Evolutionary conservation across 2,113 vertebrate species (phyloP), one percentile per base, ranked within the genome.

Genomic region (Xerus inauris): DNA sequence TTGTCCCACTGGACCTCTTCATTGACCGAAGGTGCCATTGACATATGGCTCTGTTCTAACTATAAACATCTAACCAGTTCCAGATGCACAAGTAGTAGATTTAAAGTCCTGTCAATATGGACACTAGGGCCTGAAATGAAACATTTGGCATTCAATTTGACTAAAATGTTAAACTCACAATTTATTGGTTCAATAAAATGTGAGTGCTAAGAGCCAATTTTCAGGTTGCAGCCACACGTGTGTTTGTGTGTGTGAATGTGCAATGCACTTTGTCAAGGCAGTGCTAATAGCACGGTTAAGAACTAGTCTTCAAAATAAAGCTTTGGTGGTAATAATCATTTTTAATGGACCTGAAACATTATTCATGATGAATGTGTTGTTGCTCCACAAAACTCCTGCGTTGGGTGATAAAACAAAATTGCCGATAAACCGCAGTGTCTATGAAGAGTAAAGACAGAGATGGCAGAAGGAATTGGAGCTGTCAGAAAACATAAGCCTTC

Each of bases 401-500:
- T 0, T 96, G 93, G 92, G 96, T 96, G 98, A 97, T 98, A 98
- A 98, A 98, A 96, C 42, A 92, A 97, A 98, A 97, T 93, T 94
- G 96, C 97, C 97, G 95, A 97, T 97, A 95, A 71, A 89, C 75
- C 51, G 35, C 91, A 82, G 71, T 81, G 75, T 94, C 67, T 64
- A 89, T 83, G 85, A 97, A 94, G 88, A 93, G 91, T 92, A 73
- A 95, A 93, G 96, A 95, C 93, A 94, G 80, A 96, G 89, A 97
- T 59, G 40, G 96, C 87, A 96, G 85, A 49, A 98, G 65, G 95
- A 97, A 98, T 95, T 94, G 90, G 94, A 98, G 72, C 93, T 97
- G 96, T 98, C 98, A 97, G 95, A 97, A 98, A 95, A 92, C 54
- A 91, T 54, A 72, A 98, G 32, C 42, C 62, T 91, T 96, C 73